These are phyloP conservation scores for Danio albolineatus DNA, from an alignment of 2,797 vertebrate species.

Conservation along the genomic window DNA sequence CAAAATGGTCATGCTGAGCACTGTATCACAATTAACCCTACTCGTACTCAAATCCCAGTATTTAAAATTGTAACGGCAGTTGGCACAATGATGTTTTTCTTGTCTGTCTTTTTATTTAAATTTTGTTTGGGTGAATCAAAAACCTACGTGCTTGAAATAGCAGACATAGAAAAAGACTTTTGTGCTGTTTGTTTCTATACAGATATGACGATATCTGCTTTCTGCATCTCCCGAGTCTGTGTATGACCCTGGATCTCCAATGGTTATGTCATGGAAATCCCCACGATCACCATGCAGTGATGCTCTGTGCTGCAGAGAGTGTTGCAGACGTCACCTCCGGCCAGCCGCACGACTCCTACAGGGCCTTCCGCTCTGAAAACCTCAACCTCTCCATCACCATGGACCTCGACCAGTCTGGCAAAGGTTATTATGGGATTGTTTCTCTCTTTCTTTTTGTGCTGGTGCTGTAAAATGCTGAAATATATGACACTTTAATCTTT, in stretches of 20 bases:
- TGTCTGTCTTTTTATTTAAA: no score
- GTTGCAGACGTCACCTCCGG: constrained; percentile 88
- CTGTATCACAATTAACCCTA: no score
- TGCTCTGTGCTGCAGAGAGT: constrained; percentile 89
- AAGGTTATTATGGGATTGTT: constrained; percentile 72
- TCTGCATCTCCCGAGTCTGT: constrained; percentile 92
- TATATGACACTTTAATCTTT: background rate
- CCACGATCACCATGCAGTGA: constrained; percentile 92
- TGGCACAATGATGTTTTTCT: no score
- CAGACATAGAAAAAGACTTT: no score
- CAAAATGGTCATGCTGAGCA: no score
- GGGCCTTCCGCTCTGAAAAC: constrained; percentile 96
- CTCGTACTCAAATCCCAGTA: no score
- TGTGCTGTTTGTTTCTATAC: constrained; percentile 27
- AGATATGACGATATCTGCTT: constrained; percentile 99
- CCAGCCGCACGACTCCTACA: constrained; percentile 95
- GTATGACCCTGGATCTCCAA: constrained; percentile 94
- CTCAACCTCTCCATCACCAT: constrained; percentile 96
- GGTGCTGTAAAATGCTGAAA: background rate
- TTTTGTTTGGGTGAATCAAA: no score
- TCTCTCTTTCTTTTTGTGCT: no score
- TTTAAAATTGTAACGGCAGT: no score
- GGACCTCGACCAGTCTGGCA: constrained; percentile 86
- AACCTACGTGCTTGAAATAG: no score
- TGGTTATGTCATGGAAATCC: constrained; percentile 98